Evolutionary conservation across 2,797 vertebrate genomes (phyloP), one percentile per base, ranked within the genome.

Genomic region (Lepilemur ruficaudatus): DNA sequence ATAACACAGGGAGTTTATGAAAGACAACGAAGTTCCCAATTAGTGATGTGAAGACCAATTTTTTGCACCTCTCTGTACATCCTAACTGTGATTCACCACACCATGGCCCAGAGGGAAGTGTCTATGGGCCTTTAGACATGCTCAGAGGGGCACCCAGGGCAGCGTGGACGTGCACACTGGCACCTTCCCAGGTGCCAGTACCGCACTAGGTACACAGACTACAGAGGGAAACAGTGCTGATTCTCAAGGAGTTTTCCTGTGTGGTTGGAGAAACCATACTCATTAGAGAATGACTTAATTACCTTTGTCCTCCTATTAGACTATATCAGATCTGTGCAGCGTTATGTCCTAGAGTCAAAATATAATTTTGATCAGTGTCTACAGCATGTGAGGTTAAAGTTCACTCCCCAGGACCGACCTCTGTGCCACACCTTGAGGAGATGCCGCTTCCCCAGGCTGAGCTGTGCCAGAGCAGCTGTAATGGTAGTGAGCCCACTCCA

Each of bases 291-390:
- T 18, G 69, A 25, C 32, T n/a, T 65, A 17, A 57, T 38, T 7
- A 2, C 69, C 18, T 32, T 38, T 10, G 72, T 20, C 2, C 28
- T 43, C 8, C 0, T 48, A 4, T 41, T 50, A 5, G n/a, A 43
- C 65, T 72, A 1, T 35, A 3, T 73, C 30, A 8, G 65, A 63
- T 20, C n/a, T 5, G 5, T 46, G 22, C 35, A 13, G 0, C 28
- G 4, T 13, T 32, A 25, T 1, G 23, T 69, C n/a, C 69, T 61
- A 0, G 1, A 13, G 28, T 48, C 25, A 5, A 13, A 3, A 5
- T 46, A 0, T 46, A 32, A 23, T 35, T 89, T 38, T 28, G 52
- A 35, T 28, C n/a, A 2, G n/a, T 8, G 10, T 69, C 69, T 7
- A 2, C 48, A 20, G 70, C 14, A 0, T 13, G 4, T 5, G 43